Conservation (phyloP, 2,113 vertebrate species). For the Neolamprologus brichardi region DNA sequence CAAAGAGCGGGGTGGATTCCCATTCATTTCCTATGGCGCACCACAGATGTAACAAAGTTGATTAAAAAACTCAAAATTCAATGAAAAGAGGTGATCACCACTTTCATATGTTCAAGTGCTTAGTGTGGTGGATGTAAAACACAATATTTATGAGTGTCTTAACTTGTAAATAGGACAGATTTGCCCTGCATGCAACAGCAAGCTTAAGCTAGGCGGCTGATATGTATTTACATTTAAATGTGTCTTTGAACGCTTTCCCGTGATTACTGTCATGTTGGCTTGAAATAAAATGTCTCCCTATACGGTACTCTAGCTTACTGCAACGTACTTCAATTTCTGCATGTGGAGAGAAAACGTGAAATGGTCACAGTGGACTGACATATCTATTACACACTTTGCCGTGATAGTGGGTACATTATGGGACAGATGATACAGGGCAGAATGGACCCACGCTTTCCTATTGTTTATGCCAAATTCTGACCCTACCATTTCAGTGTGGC, state of each 20-base stretch:
- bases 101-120: background rate
- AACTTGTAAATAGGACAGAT: background rate
- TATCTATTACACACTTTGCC: background rate
- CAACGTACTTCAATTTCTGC: background rate
- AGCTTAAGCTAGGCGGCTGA: background rate
- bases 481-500: background rate
- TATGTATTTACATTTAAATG: background rate
- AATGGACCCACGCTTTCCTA: background rate
- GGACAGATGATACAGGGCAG: background rate
- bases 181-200: background rate
- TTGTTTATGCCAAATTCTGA: background rate
- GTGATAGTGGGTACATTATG: background rate
- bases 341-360: background rate
- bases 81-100: background rate
- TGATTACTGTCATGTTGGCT: background rate
- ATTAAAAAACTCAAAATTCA: background rate
- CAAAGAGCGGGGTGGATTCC: background rate
- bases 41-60: background rate
- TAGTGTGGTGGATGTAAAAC: background rate
- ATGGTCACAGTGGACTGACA: background rate
- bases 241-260: background rate
- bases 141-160: background rate
- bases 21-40: background rate
- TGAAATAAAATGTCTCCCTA: background rate
- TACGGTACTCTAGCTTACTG: background rate